These are phyloP conservation scores for Lycia hirtaria DNA, from an alignment of 2,888 invertebrate genomes.

Conservation along the genomic window DNA sequence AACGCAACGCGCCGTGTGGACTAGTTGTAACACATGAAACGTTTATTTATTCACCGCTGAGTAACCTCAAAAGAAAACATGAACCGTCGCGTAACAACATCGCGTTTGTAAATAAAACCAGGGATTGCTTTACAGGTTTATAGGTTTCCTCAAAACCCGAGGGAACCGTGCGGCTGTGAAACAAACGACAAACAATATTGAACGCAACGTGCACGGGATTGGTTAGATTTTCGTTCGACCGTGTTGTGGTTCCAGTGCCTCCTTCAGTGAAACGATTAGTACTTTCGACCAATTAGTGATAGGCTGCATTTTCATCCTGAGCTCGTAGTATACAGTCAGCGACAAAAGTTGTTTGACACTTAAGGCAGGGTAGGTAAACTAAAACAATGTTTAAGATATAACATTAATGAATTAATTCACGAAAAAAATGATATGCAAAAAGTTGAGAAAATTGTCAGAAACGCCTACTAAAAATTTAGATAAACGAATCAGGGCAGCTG, in stretches of 20 bases:
- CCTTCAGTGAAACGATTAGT: conserved; percentile 44
- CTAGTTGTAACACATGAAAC: conserved; percentile 1
- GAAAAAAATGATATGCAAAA: too few species aligned
- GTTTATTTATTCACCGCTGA: conserved; percentile 6
- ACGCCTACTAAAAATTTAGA: too few species aligned
- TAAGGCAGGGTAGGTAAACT: too few species aligned
- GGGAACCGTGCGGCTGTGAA: conserved; percentile 37
- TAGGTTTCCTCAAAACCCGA: conserved; percentile 37
- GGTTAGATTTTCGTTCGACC: conserved; percentile 1
- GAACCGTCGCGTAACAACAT: conserved; percentile 14
- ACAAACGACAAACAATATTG: conserved; percentile 26
- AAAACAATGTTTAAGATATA: too few species aligned
- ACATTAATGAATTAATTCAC: too few species aligned
- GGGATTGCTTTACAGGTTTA: conserved; percentile 38
- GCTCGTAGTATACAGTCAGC: conserved; percentile 10
- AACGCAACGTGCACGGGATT: conserved; percentile 6
- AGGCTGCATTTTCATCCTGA: conserved; percentile 40
- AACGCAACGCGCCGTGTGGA: too few species aligned
- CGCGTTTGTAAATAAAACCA: conserved; percentile 34
- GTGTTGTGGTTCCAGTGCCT: neutral
- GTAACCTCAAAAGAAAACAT: conserved; percentile 24
- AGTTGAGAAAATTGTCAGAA: too few species aligned
- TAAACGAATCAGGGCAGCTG: too few species aligned
- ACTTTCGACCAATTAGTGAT: conserved; percentile 48
- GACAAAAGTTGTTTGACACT: neutral